Conservation (phyloP, 2,888 invertebrate genomes). For the Pristionchus entomophagus region DNA sequence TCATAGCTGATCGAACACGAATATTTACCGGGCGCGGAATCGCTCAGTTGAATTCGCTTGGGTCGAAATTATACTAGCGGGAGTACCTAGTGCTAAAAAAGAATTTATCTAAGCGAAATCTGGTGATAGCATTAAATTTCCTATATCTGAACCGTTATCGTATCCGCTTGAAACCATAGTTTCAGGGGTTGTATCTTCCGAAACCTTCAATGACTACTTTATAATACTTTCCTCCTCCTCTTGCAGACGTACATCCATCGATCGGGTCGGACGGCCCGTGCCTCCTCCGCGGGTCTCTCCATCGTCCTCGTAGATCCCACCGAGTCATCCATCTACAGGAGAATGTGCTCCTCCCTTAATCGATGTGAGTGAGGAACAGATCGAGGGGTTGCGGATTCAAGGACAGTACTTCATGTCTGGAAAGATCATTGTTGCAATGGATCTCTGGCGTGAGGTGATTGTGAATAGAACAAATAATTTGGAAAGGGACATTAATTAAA, state of each 20-base stretch:
- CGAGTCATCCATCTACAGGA: slow-evolving; percentile 85
- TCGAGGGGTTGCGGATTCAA: background rate
- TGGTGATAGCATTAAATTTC: background rate
- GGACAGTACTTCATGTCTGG: background rate
- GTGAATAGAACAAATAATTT: background rate
- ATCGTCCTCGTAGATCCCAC: slow-evolving; percentile 91
- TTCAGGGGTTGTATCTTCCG: background rate
- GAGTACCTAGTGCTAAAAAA: background rate
- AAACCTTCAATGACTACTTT: too few species aligned
- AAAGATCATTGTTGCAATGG: background rate
- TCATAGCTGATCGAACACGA: too few species aligned
- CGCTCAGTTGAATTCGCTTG: too few species aligned
- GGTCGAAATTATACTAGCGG: background rate
- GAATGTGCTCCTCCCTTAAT: slow-evolving; percentile 88
- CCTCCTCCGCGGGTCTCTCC: slow-evolving; percentile 89
- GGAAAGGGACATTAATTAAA: background rate
- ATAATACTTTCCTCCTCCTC: background rate
- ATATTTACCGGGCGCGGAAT: too few species aligned
- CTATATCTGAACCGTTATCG: background rate
- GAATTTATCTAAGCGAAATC: too few species aligned
- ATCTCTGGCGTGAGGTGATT: too few species aligned
- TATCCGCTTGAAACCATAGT: background rate
- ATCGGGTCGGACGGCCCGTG: slow-evolving; percentile 95
- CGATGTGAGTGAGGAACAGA: slow-evolving; percentile 85
- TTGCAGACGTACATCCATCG: slow-evolving; percentile 92